A percentile compares a stretch with the other conserved stretches of the same genome.
Conservation (phyloP, 2,888 invertebrate species). For the Drosophila nr. perissopoda region DNA sequence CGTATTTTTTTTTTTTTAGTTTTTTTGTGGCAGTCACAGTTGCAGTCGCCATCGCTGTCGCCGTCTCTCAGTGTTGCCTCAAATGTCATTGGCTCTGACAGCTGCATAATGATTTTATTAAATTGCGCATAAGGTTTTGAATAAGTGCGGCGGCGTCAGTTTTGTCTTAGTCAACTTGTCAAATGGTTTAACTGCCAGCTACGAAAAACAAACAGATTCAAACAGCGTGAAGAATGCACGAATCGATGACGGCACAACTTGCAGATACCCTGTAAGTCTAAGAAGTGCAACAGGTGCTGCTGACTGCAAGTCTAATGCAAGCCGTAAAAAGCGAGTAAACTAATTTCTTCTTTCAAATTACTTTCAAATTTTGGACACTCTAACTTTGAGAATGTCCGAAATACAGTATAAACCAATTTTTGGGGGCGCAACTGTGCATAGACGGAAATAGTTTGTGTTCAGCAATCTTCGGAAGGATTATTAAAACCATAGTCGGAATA, state of each 20-base stretch:
- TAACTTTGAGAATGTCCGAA: too few relatives aligned
- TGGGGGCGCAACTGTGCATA: too few relatives aligned
- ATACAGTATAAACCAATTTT: too few relatives aligned
- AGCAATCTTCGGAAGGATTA: background rate
- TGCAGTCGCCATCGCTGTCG: conserved; percentile 30
- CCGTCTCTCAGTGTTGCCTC: conserved; percentile 49
- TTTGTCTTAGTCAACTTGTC: conserved; percentile 65
- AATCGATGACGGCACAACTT: background rate
- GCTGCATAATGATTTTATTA: conserved; percentile 76
- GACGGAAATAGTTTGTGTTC: too few relatives aligned
- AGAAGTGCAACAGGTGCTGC: too few relatives aligned
- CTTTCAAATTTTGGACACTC: background rate
- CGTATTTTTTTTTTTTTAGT: background rate
- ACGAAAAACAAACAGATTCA: conserved; percentile 15
- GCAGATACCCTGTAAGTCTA: conserved; percentile 14
- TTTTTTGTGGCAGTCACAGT: conserved; percentile 26
- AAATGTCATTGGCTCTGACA: conserved; percentile 70
- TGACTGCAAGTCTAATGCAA: too few relatives aligned
- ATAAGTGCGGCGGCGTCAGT: conserved; percentile 64
- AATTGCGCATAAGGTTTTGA: conserved; percentile 68
- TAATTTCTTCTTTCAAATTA: background rate
- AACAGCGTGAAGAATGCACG: conserved; percentile 30
- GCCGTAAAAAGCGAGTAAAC: too few relatives aligned
- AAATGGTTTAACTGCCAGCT: conserved; percentile 58
- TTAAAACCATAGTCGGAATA: too few relatives aligned